Conservation (phyloP, 2,888 invertebrate species). For the Eupsilia transversa region DNA sequence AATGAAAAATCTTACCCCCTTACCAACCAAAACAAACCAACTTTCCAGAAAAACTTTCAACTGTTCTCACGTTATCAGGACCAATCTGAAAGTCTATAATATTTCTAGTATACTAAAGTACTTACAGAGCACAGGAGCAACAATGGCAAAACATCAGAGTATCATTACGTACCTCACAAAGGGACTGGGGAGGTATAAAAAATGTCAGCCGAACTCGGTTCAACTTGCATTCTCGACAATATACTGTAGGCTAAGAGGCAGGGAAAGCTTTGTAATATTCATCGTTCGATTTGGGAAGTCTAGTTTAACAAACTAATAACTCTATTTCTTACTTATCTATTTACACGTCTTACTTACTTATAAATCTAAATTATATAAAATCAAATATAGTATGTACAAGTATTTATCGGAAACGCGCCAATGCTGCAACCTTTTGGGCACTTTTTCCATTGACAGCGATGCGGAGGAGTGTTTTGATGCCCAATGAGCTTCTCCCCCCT, state of each 20-base stretch:
- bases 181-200: constrained; percentile 60
- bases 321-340: too few relatives aligned
- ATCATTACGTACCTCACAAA: constrained; percentile 64
- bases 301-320: too few relatives aligned
- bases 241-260: constrained; percentile 51
- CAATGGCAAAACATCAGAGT: constrained; percentile 56
- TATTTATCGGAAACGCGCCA: too few relatives aligned
- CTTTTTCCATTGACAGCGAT: too few relatives aligned
- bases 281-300: neutral
- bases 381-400: too few relatives aligned
- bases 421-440: too few relatives aligned
- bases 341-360: too few relatives aligned
- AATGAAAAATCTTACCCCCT: too few relatives aligned
- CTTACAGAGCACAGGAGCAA: constrained; percentile 21
- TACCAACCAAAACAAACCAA: too few relatives aligned
- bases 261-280: fast-evolving
- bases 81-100: neutral
- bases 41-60: neutral
- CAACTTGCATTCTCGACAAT: constrained; percentile 64
- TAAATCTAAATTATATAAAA: too few relatives aligned
- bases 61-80: constrained; percentile 9
- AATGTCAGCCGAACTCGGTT: constrained; percentile 58
- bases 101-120: constrained; percentile 10
- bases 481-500: too few relatives aligned
- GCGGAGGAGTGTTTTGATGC: too few relatives aligned